phyloP scores from a whole-genome alignment of 2,113 vertebrate genomes.

The Neofelis nebulosa region DNA sequence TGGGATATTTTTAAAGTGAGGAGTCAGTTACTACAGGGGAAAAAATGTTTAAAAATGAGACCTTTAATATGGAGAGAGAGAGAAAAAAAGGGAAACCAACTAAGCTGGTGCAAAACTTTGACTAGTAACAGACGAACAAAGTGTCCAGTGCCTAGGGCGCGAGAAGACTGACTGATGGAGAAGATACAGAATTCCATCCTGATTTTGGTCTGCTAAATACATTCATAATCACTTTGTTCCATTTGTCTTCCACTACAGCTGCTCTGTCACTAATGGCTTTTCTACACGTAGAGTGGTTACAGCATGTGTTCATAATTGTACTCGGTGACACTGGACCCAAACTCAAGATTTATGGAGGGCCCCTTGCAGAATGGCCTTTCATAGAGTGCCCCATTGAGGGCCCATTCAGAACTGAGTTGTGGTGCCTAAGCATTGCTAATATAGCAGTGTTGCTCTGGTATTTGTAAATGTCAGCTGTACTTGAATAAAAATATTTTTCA shows the following conservation, averaged over 20 bases:
- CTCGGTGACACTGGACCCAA: neutral
- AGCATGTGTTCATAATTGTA: neutral
- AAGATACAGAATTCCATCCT: slow-evolving; percentile 63
- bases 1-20: neutral
- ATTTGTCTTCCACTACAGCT: slow-evolving; percentile 64
- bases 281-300: slow-evolving; percentile 49
- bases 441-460: neutral
- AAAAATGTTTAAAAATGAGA: neutral
- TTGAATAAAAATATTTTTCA: neutral
- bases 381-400: neutral
- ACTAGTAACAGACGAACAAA: neutral
- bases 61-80: neutral
- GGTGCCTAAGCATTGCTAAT: neutral
- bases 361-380: neutral
- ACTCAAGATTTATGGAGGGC: neutral
- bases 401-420: neutral
- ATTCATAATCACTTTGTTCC: slow-evolving; percentile 66
- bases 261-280: slow-evolving; percentile 61
- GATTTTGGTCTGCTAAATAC: slow-evolving; percentile 63
- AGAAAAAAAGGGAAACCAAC: neutral
- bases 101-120: neutral
- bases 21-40: neutral
- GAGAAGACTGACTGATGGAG: neutral
- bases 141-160: neutral
- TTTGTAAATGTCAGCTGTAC: neutral